Evolutionary conservation across 2,797 vertebrate species (phyloP).

Genomic region (Liasis olivaceus): DNA sequence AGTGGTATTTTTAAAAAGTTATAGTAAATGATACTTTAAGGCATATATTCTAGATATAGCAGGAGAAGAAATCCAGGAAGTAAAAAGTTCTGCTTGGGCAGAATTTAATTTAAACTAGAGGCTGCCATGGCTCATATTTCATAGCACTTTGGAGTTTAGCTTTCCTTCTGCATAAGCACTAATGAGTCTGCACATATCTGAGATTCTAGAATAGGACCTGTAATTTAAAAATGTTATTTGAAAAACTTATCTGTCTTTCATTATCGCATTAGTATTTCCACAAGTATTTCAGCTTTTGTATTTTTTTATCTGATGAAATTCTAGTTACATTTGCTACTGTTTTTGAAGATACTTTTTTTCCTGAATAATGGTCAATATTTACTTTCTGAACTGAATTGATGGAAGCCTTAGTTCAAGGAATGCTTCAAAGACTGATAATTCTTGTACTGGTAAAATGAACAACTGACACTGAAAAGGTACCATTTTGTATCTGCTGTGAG

Average conservation of each 20-base stretch:
- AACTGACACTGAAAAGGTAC: not conserved
- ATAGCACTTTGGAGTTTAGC: not conserved
- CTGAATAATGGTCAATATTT: not conserved
- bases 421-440: not conserved
- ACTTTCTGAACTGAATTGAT: not conserved
- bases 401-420: not conserved
- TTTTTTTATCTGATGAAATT: not conserved
- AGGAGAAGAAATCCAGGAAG: not conserved
- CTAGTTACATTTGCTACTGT: not conserved
- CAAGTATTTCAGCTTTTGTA: not conserved
- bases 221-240: not conserved
- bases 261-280: not conserved
- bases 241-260: not conserved
- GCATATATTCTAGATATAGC: not conserved
- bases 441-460: not conserved
- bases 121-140: not conserved
- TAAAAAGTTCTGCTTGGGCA: not conserved
- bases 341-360: slow-evolving; percentile 1
- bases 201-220: not conserved
- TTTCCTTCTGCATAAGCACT: not conserved
- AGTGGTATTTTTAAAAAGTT: not conserved
- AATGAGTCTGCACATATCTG: not conserved
- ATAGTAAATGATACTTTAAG: not conserved
- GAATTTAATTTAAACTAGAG: not conserved
- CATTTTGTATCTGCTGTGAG: not conserved